Evolutionary conservation across 2,888 invertebrate species (phyloP), one percentile per base, ranked within the genome.

Genomic region (Caenorhabditis becei): DNA sequence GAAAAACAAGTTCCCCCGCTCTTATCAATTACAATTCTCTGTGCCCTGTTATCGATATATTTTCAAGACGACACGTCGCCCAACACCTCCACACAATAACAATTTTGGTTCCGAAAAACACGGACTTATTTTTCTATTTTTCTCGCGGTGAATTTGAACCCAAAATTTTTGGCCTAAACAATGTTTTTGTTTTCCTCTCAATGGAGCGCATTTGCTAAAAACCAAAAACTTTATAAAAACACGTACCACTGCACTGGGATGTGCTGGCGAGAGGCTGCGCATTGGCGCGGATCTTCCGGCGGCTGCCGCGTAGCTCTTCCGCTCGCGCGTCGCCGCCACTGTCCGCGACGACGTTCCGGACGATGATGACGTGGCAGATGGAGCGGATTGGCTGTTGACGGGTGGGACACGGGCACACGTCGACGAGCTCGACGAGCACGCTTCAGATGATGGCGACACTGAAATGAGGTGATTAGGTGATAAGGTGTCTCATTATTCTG

Each of bases 391-490:
- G 35, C 11, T 8, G 59, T 16, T n/a, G 54, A n/a, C 28, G 26
- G 32, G 32, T 56, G 2, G 62, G n/a, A 7, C 62, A 54, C n/a
- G 41, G 44, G 41, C 41, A 59, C 47, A 71, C 24, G 84, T 44
- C 18, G 82, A 81, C n/a, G 77, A 72, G 49, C 81, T 74, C 1
- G 83, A 77, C 20, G 80, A 74, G 63, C 85, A 83, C 41, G 83
- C 81, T 61, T 85, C 85, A 1, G 74, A 74, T 51, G 83, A 66
- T 44, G 83, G 83, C 47, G 83, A 75, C 44, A 83, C 85, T 85
- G 82, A 56, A 85, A 85, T 41, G n/a, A 11, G 35, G 14, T 18
- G 49, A 23, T 49, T 20, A 49, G 49, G 4, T 2, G 44, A 4
- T 32, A n/a, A n/a, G n/a, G n/a, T n/a, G n/a, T n/a, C n/a, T n/a